phyloP scores from a whole-genome alignment of 2,113 vertebrate species.

The Gavialis gangeticus region DNA sequence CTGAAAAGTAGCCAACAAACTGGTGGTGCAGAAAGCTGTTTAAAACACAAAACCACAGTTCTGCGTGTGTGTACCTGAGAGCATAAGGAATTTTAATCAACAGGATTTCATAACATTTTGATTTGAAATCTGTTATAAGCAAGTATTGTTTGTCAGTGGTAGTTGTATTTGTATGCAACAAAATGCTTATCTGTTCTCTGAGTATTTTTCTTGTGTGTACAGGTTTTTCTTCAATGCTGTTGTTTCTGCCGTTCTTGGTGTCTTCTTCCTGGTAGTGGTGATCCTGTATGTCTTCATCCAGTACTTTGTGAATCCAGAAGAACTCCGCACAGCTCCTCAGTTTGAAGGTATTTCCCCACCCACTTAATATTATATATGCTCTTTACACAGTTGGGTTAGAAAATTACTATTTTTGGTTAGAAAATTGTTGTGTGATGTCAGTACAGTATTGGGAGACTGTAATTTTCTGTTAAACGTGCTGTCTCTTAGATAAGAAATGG shows the following conservation, averaged over 20 bases:
- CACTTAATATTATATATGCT: not conserved
- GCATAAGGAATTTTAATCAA: not conserved
- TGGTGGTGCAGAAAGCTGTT: not conserved
- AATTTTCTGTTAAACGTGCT: not conserved
- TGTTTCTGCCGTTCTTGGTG: slow-evolving; percentile 73
- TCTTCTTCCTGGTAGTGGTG: slow-evolving; percentile 67
- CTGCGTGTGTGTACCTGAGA: too few species aligned
- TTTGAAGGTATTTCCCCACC: slow-evolving; percentile 76
- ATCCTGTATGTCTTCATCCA: slow-evolving; percentile 81
- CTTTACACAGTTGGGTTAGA: not conserved
- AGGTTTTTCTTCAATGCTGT: slow-evolving; percentile 85
- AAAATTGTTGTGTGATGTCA: not conserved
- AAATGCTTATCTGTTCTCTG: not conserved
- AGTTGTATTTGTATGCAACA: not conserved
- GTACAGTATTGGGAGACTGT: not conserved
- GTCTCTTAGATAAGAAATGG: not conserved
- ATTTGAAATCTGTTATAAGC: not conserved
- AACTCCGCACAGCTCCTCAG: slow-evolving; percentile 76
- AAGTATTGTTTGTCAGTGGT: not conserved
- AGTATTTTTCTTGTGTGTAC: not conserved
- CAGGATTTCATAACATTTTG: not conserved
- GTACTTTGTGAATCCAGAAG: slow-evolving; percentile 76
- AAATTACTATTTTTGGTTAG: not conserved
- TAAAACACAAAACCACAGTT: not conserved
- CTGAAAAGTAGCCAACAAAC: not conserved